These are phyloP conservation scores for Drosophila bunnanda DNA, from an alignment of 2,888 invertebrate species.

Conservation along the genomic window DNA sequence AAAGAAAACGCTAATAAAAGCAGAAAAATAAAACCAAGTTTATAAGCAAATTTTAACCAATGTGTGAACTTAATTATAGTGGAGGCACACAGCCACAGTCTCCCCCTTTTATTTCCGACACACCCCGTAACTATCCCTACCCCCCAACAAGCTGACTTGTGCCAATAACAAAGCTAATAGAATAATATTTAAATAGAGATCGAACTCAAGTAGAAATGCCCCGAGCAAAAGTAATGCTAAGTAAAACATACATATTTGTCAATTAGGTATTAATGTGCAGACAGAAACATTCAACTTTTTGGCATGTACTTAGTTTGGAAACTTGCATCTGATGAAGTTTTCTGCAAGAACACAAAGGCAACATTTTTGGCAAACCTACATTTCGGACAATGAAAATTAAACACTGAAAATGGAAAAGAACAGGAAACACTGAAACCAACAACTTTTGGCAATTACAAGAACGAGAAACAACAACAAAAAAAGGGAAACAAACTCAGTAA, in stretches of 20 bases:
- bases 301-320: slow-evolving; percentile 33
- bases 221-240: slow-evolving; percentile 7
- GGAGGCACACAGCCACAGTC: slow-evolving; percentile 28
- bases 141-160: slow-evolving; percentile 63
- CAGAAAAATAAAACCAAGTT: slow-evolving; percentile 72
- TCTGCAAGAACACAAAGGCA: slow-evolving; percentile 12
- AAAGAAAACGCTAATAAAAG: slow-evolving; percentile 23
- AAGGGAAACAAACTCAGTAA: slow-evolving; percentile 38
- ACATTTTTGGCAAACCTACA: slow-evolving; percentile 62
- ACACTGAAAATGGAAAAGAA: slow-evolving; percentile 42
- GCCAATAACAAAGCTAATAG: slow-evolving; percentile 59
- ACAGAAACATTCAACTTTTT: slow-evolving; percentile 29
- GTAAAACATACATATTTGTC: slow-evolving; percentile 48
- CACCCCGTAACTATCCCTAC: slow-evolving; percentile 23
- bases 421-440: slow-evolving; percentile 39
- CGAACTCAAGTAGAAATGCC: slow-evolving; percentile 14
- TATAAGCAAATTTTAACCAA: slow-evolving; percentile 58
- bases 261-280: slow-evolving; percentile 66
- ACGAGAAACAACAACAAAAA: slow-evolving; percentile 31
- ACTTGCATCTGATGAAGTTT: slow-evolving; percentile 42
- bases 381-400: slow-evolving; percentile 60
- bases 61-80: slow-evolving; percentile 63
- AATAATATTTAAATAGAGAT: slow-evolving; percentile 42
- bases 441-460: slow-evolving; percentile 57
- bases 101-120: slow-evolving; percentile 18